Conservation (phyloP, 2,797 vertebrate genomes). For the Karalla daura region DNA sequence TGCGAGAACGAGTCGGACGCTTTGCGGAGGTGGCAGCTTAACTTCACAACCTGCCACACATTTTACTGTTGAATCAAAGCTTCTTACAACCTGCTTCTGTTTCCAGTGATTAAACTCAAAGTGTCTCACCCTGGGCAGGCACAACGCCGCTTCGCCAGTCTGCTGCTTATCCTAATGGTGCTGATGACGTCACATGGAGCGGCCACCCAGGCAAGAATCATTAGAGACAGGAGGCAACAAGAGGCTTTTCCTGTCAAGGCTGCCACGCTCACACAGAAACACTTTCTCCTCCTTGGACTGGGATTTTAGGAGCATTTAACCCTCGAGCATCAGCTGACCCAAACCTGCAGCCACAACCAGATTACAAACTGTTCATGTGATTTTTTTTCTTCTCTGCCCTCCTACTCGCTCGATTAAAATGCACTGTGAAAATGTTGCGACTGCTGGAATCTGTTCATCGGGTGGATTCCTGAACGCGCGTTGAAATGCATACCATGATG, state of each 20-base stretch:
- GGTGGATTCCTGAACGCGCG: no score
- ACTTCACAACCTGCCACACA: constrained; percentile 1
- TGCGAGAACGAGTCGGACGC: background rate
- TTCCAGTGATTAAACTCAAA: constrained; percentile 19
- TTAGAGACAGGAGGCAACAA: background rate
- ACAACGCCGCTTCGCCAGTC: constrained; percentile 12
- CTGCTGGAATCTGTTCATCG: background rate
- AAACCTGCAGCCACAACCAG: background rate
- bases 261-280: background rate
- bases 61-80: constrained; percentile 36
- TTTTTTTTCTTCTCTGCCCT: no score
- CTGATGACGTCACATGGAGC: constrained; percentile 15
- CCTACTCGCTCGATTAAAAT: background rate
- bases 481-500: background rate
- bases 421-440: background rate
- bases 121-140: background rate
- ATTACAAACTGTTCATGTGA: background rate
- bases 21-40: constrained; percentile 29
- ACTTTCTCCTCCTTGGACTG: background rate
- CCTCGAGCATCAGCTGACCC: background rate
- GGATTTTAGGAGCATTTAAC: background rate
- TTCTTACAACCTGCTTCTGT: constrained; percentile 13
- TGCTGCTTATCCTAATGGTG: constrained; percentile 24
- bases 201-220: background rate
- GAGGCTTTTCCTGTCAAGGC: constrained; percentile 5